Percentiles rank a stretch among this genome's conserved stretches.
Evolutionary conservation across 2,888 invertebrate species (phyloP).

Genomic region (Drosophila lacicola): DNA sequence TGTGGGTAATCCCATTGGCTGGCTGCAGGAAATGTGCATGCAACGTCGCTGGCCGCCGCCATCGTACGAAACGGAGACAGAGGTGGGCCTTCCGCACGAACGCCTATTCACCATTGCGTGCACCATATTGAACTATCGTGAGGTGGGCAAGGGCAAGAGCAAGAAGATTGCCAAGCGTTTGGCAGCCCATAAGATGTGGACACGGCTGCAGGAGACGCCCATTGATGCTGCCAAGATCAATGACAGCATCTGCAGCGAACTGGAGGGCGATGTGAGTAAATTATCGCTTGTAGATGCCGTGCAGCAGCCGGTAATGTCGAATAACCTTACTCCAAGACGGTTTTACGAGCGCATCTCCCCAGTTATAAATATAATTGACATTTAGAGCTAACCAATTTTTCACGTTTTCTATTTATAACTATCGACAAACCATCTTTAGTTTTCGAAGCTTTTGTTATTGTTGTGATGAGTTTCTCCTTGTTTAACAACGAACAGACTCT

Average conservation of each 20-base stretch:
- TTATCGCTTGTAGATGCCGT: slow-evolving; percentile 13
- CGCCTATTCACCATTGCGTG: slow-evolving; percentile 97
- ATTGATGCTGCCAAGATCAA: slow-evolving; percentile 88
- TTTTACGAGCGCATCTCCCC: slow-evolving; percentile 38
- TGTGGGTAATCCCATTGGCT: slow-evolving; percentile 97
- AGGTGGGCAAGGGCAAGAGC: slow-evolving; percentile 95
- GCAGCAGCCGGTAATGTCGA: slow-evolving; percentile 9
- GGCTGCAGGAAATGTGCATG: slow-evolving; percentile 98
- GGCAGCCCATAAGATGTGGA: slow-evolving; percentile 98
- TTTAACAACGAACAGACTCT: neutral
- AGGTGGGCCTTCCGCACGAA: slow-evolving; percentile 93
- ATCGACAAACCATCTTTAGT: neutral
- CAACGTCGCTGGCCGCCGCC: slow-evolving; percentile 98
- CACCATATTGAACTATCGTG: slow-evolving; percentile 93
- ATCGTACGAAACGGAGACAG: slow-evolving; percentile 92
- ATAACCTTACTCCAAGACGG: slow-evolving; percentile 18
- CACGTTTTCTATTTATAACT: neutral
- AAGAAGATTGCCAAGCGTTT: slow-evolving; percentile 98
- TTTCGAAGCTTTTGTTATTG: neutral
- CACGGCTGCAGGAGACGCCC: slow-evolving; percentile 91
- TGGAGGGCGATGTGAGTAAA: slow-evolving; percentile 88
- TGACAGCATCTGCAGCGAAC: slow-evolving; percentile 89
- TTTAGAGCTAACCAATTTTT: slow-evolving; percentile 29
- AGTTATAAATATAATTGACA: slow-evolving; percentile 20
- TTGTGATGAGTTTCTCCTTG: neutral